Base-by-base conservation (phyloP, 2,797 vertebrate genomes). In the Menidia menidia region DNA sequence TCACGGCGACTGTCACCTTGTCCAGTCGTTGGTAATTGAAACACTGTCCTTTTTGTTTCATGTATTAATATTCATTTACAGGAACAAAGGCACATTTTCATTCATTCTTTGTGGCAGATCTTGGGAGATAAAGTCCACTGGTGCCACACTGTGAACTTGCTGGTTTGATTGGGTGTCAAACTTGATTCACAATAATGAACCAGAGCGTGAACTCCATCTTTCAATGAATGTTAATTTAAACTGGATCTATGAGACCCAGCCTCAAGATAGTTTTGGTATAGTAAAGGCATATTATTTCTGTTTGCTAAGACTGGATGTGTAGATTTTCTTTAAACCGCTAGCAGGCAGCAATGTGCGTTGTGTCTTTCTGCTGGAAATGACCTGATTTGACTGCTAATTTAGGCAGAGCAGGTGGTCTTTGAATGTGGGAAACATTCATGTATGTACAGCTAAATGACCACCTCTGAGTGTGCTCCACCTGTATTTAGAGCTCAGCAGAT, bases 1-100 rank as follows among this genome's bases (percentile, higher is more conserved):
- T 97, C 96, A 96, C 94, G 93, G 94, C 92, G 94, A 95, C 94
- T 95, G 93, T 95, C 91, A 95, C 95, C 95, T 96, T 95, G 95
- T 95, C 95, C 94, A 94, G 78, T 92, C 94, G 94, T 96, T 95
- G 95, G 96, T 96, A 95, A 96, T 96, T 95, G 87, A 86, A 88
- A 83, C 71, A 89, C 92, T 93, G 91, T 93, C 91, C 95, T 94
- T 95, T 25, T 96, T 96, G 96, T 96, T 93, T 96, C 91, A 85
- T 67, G 91, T 86, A 95, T 95, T 96, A 95, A 96, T 94, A 96
- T 96, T 7, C 93, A 91, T 92, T 93, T 91, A 89, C 92, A 84
- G 94, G 93, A 93, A 96, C 95, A 96, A 96, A 95, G 91, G 51
- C 90, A 67, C 83, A 85, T 93, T 93, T 93, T 81, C 94, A 94